Conservation (phyloP, 2,888 invertebrate genomes). For the Pantelozetes paolii region DNA sequence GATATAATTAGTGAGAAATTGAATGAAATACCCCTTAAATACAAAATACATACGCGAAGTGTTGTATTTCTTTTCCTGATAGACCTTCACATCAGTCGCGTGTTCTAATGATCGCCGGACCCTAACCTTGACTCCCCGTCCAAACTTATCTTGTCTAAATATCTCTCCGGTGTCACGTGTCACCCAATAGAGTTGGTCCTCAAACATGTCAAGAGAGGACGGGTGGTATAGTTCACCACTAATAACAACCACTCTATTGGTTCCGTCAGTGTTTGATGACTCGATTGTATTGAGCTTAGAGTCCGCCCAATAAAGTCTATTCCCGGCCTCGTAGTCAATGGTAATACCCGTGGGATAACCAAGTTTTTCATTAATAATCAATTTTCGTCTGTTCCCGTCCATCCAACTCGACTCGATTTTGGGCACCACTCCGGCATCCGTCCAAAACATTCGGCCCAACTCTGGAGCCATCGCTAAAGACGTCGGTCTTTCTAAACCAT, state of each 20-base stretch:
- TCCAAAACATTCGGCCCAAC: slow-evolving; percentile 73
- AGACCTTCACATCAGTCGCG: slow-evolving; percentile 72
- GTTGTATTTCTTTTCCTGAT: slow-evolving; percentile 62
- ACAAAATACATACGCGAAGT: slow-evolving; percentile 56
- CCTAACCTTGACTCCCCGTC: slow-evolving; percentile 79
- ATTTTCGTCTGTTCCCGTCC: slow-evolving; percentile 83
- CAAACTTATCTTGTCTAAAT: slow-evolving; percentile 90
- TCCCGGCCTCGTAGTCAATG: slow-evolving; percentile 79
- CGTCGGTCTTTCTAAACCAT: slow-evolving; percentile 72
- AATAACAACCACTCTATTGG: slow-evolving; percentile 66
- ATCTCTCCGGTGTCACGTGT: slow-evolving; percentile 82
- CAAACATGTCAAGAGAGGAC: slow-evolving; percentile 85
- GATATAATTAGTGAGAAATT: background rate
- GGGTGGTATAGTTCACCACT: slow-evolving; percentile 62
- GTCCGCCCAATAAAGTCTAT: slow-evolving; percentile 92
- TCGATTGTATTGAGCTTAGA: slow-evolving; percentile 86
- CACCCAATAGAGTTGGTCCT: slow-evolving; percentile 88
- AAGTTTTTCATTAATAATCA: slow-evolving; percentile 73
- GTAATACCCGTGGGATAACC: slow-evolving; percentile 82
- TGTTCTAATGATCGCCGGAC: slow-evolving; percentile 77
- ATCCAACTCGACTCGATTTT: slow-evolving; percentile 95
- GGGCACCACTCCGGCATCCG: slow-evolving; percentile 77
- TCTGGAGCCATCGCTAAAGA: slow-evolving; percentile 74
- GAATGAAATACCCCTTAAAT: background rate
- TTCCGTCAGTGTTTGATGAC: slow-evolving; percentile 75